Evolutionary conservation across 2,797 vertebrate species (phyloP).

Genomic region (Rallus crepitans): DNA sequence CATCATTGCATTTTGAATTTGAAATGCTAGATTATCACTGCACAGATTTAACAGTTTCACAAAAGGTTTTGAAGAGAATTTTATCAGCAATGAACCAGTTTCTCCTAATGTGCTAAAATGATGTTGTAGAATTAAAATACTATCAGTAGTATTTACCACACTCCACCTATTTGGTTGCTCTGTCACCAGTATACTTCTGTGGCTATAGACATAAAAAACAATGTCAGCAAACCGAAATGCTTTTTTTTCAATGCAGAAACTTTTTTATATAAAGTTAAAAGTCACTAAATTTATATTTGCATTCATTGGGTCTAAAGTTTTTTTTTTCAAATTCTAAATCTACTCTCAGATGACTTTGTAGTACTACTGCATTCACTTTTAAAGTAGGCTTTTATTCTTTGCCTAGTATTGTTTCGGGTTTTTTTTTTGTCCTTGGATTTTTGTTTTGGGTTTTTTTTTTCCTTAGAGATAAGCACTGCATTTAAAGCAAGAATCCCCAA

Average conservation of each 20-base stretch:
- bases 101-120: background rate
- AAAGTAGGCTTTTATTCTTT: conserved; percentile 71
- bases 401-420: background rate
- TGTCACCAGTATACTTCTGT: conserved; percentile 16
- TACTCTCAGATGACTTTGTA: conserved; percentile 70
- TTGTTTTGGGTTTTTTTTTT: background rate
- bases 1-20: background rate
- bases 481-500: conserved; percentile 71
- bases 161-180: conserved; percentile 19
- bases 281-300: conserved; percentile 39
- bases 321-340: background rate
- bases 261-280: background rate
- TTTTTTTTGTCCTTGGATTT: background rate
- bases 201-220: conserved; percentile 55
- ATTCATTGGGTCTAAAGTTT: conserved; percentile 76
- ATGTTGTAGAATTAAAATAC: background rate
- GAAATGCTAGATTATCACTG: background rate
- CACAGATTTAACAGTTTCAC: background rate
- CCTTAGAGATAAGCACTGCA: conserved; percentile 67
- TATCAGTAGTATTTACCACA: conserved; percentile 36
- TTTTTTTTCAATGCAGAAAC: background rate
- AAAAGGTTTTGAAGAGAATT: conserved; percentile 9
- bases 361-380: conserved; percentile 79
- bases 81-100: background rate
- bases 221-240: conserved; percentile 83